A percentile compares a stretch with the other conserved stretches of the same genome.
phyloP scores from a whole-genome alignment of 2,888 invertebrate genomes.

The Agrochola lota region DNA sequence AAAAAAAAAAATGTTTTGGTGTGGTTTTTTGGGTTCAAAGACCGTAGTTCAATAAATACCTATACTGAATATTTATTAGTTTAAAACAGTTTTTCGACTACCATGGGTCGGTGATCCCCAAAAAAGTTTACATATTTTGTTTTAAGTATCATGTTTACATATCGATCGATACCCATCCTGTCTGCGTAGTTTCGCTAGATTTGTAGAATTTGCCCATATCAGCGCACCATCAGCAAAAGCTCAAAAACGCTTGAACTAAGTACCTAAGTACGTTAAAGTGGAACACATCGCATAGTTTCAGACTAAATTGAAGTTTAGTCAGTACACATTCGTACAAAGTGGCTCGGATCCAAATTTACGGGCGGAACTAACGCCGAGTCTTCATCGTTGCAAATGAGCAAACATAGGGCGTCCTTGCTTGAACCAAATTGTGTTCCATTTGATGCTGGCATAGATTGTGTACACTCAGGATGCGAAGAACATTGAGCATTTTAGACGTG shows the following conservation, averaged over 20 bases:
- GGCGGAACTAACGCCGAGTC: constrained; percentile 25
- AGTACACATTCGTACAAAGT: constrained; percentile 36
- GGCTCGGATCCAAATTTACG: constrained; percentile 37
- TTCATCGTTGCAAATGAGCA: constrained; percentile 51
- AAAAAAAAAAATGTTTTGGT: no score
- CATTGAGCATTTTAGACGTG: neutral
- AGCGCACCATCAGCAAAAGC: neutral
- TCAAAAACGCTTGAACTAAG: constrained; percentile 13
- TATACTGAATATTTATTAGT: no score
- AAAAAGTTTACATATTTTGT: neutral
- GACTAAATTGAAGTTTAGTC: constrained; percentile 48
- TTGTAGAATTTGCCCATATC: neutral
- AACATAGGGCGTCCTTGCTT: constrained; percentile 22
- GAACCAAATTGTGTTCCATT: constrained; percentile 10
- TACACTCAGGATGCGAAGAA: neutral
- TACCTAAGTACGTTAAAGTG: neutral
- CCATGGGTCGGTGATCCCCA: neutral
- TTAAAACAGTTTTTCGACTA: no score
- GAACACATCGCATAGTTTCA: constrained; percentile 29
- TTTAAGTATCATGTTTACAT: no score
- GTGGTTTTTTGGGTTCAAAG: no score
- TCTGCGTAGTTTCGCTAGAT: neutral
- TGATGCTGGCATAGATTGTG: neutral
- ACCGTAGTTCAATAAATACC: no score
- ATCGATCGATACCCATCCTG: no score